Conservation (phyloP, 2,888 invertebrate species). For the Mimumesa dahlbomi region DNA sequence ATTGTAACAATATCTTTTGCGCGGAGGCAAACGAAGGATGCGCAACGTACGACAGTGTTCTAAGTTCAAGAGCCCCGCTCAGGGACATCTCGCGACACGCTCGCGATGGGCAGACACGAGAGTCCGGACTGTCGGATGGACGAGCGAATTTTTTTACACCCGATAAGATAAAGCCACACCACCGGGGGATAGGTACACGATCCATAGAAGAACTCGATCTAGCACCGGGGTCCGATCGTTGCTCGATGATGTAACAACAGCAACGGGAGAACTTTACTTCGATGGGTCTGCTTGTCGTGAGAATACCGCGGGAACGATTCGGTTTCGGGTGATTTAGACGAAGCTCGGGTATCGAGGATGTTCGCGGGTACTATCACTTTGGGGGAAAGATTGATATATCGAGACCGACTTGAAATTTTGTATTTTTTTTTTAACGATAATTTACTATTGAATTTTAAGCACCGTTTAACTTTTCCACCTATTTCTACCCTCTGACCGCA, state of each 20-base stretch:
- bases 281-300: too few species aligned
- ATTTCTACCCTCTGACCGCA: too few species aligned
- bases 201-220: constrained; percentile 31
- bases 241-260: not conserved
- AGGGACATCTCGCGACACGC: constrained; percentile 69
- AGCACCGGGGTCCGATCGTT: not conserved
- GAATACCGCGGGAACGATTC: constrained; percentile 9
- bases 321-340: not conserved
- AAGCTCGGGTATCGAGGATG: too few species aligned
- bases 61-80: constrained; percentile 80
- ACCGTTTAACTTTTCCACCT: too few species aligned
- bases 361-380: too few species aligned
- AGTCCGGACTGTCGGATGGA: constrained; percentile 60
- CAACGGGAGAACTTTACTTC: not conserved
- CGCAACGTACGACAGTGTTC: constrained; percentile 50
- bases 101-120: constrained; percentile 31
- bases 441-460: too few species aligned
- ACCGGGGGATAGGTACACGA: constrained; percentile 33
- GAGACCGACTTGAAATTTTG: too few species aligned
- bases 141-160: constrained; percentile 76
- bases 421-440: too few species aligned
- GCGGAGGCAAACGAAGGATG: constrained; percentile 68
- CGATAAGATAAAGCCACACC: constrained; percentile 72
- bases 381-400: too few species aligned
- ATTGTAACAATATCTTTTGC: constrained; percentile 78